Evolutionary conservation across 1,140 invertebrate genomes (phyloP), one percentile per base, ranked within the genome.

Genomic region (Antheraea pernyi): DNA sequence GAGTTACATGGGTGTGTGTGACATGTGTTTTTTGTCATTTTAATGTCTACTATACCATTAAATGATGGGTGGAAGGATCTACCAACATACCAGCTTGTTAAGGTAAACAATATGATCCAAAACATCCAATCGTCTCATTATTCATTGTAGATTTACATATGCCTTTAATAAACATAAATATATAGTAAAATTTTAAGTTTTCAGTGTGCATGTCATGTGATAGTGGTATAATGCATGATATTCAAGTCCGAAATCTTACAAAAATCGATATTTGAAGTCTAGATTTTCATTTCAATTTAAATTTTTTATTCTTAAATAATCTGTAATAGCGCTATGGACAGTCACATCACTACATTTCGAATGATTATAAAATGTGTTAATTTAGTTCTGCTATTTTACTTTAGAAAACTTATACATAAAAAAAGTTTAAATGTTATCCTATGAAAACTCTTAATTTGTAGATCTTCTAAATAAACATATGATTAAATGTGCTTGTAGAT

Each of bases 31-130:
- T 92, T 92, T 92, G 84, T 90, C 84, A 85, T 92, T 92, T 92
- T 91, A 90, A 91, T 89, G 85, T 92, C 88, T 84, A 85, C 89
- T 92, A 80, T 91, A 87, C 88, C 86, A 85, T 91, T 87, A 83
- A 83, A 85, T 89, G 84, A 88, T 88, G 86, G 87, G 85, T 89
- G 89, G 86, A 93, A 93, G 93, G 93, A 93, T 88, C 92, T 93
- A 89, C 93, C 93, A 89, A 91, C 93, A 89, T 93, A 93, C 88
- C 92, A 93, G 91, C 93, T 93, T 89, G 88, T 93, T 90, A 93
- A 93, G 92, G 93, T 94, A 93, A 93, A 86, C 71, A 53, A 82
- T 72, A 85, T 76, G 83, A 87, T 88, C 83, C 84, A 85, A 81
- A 77, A 85, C 78, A 72, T 69, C 76, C 77, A 84, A 81, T 82